phyloP scores from a whole-genome alignment of 2,888 invertebrate species.

The Euclidia mi region DNA sequence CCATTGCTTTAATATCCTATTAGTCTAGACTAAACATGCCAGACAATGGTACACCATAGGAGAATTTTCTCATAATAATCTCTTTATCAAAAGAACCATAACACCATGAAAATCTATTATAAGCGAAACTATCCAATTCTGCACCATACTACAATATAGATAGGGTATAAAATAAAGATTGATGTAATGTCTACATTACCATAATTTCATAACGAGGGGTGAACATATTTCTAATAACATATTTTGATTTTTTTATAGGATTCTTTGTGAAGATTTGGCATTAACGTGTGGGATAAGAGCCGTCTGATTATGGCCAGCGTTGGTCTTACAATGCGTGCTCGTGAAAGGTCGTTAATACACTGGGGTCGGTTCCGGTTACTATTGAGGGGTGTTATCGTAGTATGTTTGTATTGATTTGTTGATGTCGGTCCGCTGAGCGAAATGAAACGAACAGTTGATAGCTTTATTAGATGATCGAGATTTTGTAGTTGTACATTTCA shows the following conservation, averaged over 20 bases:
- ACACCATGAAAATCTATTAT: constrained; percentile 62
- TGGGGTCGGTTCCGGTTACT: constrained; percentile 51
- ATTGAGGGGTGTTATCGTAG: constrained; percentile 26
- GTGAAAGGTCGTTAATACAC: constrained; percentile 46
- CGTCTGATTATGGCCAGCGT: constrained; percentile 54
- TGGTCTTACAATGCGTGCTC: constrained; percentile 35
- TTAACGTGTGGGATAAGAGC: constrained; percentile 65
- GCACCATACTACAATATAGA: neutral
- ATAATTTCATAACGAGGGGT: constrained; percentile 87
- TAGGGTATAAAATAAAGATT: constrained; percentile 15
- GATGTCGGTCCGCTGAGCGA: neutral
- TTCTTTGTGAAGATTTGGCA: constrained; percentile 71
- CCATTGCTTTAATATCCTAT: constrained; percentile 66
- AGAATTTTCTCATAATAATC: constrained; percentile 79
- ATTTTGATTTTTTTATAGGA: constrained; percentile 80
- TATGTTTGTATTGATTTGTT: constrained; percentile 18
- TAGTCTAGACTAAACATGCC: constrained; percentile 70
- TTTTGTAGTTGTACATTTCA: too few species aligned
- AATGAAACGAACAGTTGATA: too few species aligned
- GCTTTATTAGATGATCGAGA: too few species aligned
- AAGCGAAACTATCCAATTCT: constrained; percentile 11
- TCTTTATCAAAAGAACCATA: constrained; percentile 74
- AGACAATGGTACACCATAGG: constrained; percentile 80
- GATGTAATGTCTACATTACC: constrained; percentile 63
- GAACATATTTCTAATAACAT: constrained; percentile 84